Percentiles rank a stretch among this genome's conserved stretches.
Conservation (phyloP, 2,888 invertebrate genomes). For the Schizotus pectinicornis region DNA sequence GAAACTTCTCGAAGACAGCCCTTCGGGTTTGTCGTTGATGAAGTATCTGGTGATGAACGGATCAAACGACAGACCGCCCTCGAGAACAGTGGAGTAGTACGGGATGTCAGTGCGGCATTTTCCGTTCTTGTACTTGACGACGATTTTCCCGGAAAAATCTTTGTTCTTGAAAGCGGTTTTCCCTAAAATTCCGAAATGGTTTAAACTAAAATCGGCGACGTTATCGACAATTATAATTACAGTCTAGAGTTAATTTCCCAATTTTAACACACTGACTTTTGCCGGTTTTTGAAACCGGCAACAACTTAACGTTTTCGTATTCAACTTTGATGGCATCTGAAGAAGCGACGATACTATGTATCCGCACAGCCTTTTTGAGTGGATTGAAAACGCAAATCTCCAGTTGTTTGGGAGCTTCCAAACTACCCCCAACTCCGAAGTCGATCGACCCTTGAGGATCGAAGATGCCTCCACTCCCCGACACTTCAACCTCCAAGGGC, state of each 20-base stretch:
- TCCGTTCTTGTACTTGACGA: slow-evolving; percentile 61
- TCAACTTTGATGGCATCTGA: slow-evolving; percentile 72
- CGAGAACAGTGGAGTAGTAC: slow-evolving; percentile 66
- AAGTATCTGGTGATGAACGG: slow-evolving; percentile 62
- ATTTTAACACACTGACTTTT: slow-evolving; percentile 59
- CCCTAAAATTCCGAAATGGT: slow-evolving; percentile 57
- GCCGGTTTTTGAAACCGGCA: slow-evolving; percentile 66
- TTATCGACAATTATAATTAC: slow-evolving; percentile 59
- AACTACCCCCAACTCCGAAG: slow-evolving; percentile 80
- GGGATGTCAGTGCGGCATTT: slow-evolving; percentile 65
- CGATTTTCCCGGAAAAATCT: slow-evolving; percentile 64
- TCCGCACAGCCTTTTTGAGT: slow-evolving; percentile 69
- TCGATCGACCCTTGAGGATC: slow-evolving; percentile 78
- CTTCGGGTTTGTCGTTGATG: slow-evolving; percentile 50
- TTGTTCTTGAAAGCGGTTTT: slow-evolving; percentile 62
- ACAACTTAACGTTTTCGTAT: slow-evolving; percentile 70
- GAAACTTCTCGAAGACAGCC: slow-evolving; percentile 59
- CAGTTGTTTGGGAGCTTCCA: slow-evolving; percentile 67
- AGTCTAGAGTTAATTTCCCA: slow-evolving; percentile 73
- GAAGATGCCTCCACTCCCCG: slow-evolving; percentile 73
- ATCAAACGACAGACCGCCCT: slow-evolving; percentile 66
- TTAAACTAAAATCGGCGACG: neutral
- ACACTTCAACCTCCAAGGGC: slow-evolving; percentile 84
- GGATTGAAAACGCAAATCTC: slow-evolving; percentile 72
- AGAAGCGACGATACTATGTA: slow-evolving; percentile 67